A percentile compares a stretch with the other conserved stretches of the same genome.
Evolutionary conservation across 2,113 vertebrate genomes (phyloP).

Genomic region (Dipodomys ordii): DNA sequence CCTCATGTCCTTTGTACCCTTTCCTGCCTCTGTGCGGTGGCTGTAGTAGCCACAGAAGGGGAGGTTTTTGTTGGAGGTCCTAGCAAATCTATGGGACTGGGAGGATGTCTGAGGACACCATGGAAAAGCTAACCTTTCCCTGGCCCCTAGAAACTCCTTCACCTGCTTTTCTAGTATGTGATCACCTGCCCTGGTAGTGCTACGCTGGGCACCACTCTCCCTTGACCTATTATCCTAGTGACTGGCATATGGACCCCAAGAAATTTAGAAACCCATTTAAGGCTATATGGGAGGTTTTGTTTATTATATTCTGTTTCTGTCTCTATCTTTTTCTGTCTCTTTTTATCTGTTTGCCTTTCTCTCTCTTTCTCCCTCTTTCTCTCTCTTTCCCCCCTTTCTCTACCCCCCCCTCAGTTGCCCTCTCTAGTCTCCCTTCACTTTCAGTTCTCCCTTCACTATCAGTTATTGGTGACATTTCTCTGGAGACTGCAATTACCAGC

Average conservation of each 20-base stretch:
- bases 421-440: background rate
- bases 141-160: accelerated
- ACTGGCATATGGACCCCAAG: background rate
- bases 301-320: background rate
- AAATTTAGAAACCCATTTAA: background rate
- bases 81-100: background rate
- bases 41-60: background rate
- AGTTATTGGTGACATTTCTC: no score
- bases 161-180: background rate
- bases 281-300: background rate
- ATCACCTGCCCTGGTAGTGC: no score
- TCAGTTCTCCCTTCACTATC: no score
- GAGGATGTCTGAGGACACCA: background rate
- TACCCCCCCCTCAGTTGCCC: background rate
- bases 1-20: background rate
- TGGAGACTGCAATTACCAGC: background rate
- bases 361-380: no score
- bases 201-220: no score
- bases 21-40: background rate
- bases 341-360: no score
- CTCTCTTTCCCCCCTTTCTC: background rate
- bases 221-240: background rate
- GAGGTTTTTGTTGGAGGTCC: background rate
- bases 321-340: accelerated
- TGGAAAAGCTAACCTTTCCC: accelerated